A percentile compares a stretch with the other conserved stretches of the same genome.
These are phyloP conservation scores for Orthosia gracilis DNA, from an alignment of 2,888 invertebrate species.

Conservation along the genomic window DNA sequence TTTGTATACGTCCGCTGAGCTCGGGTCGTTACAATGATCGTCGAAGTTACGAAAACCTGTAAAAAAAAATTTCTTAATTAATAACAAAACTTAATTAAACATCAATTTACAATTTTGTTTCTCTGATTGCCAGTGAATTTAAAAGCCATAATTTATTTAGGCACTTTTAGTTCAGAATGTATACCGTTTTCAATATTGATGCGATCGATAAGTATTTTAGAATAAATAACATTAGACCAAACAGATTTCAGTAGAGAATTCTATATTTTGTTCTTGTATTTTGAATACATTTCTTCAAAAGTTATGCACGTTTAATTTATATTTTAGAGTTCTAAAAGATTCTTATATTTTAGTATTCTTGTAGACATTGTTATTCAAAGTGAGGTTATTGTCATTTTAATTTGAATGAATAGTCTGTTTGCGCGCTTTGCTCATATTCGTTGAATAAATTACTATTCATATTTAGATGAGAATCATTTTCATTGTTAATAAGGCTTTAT, in stretches of 20 bases:
- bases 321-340: slow-evolving; percentile 14
- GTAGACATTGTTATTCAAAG: slow-evolving; percentile 44
- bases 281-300: slow-evolving; percentile 34
- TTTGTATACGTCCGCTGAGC: not conserved
- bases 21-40: not conserved
- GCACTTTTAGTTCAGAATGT: slow-evolving; percentile 9
- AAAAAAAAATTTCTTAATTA: too few relatives aligned
- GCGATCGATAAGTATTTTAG: slow-evolving; percentile 19
- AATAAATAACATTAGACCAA: slow-evolving; percentile 35
- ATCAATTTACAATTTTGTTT: slow-evolving; percentile 16
- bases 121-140: slow-evolving; percentile 18
- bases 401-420: slow-evolving; percentile 29
- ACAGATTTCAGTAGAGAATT: slow-evolving; percentile 22
- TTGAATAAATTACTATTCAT: slow-evolving; percentile 51
- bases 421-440: slow-evolving; percentile 24
- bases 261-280: slow-evolving; percentile 10
- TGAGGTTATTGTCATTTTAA: slow-evolving; percentile 44
- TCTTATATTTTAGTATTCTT: too few relatives aligned
- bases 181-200: slow-evolving; percentile 27
- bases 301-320: slow-evolving; percentile 2
- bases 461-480: slow-evolving; percentile 43
- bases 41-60: slow-evolving; percentile 1
- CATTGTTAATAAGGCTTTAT: slow-evolving; percentile 24
- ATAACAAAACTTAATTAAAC: slow-evolving; percentile 19
- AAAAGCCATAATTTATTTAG: slow-evolving; percentile 23